Base-by-base conservation (phyloP, 1,140 invertebrate genomes). In the Drosophila sechellia region DNA sequence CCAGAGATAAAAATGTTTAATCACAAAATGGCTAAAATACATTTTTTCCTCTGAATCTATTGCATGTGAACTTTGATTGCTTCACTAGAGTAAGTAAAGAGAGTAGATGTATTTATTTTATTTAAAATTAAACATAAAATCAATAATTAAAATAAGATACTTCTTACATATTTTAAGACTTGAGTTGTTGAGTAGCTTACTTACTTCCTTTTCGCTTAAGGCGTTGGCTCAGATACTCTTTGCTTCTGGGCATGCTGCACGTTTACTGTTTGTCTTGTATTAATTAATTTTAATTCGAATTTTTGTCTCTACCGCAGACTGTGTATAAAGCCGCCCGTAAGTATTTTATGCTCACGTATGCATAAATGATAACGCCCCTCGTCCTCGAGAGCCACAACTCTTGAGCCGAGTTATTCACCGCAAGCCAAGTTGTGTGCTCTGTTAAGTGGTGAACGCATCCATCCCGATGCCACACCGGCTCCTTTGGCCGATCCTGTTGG, bases 201-300 rank as follows among this genome's bases (percentile, higher is more conserved):
- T 8, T 31, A 3, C 31, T 3, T 8, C 6, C 0, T 31, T 31
- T 8, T 31, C 31, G 6, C 31, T 31, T 3, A 0, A 31, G 31
- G 31, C 31, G 31, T 31, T 31, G 31, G 6, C 31, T 8, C 31
- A 31, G 31, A 31, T 31, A 31, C 2, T 31, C 31, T 31, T 31
- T 31, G 31, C 31, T 31, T 1, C 31, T 10, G 2, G 31, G 31
- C 8, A 50, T 63, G 70, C 59, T 71, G 58, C 12, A 43, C 53
- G 64, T 53, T 66, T 72, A 66, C 80, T 85, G 81, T 83, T 85
- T 83, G 76, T 76, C 72, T 80, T 80, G 80, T 85, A 80, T 80
- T 84, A 84, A 84, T 84, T 84, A 80, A 85, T 84, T 84, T 84
- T 27, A 77, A 80, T 85, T 85, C 58, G 72, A 68, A 71, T 79